Base-by-base conservation (phyloP, 2,888 invertebrate genomes). In the Hirtodrosophila trivittata region DNA sequence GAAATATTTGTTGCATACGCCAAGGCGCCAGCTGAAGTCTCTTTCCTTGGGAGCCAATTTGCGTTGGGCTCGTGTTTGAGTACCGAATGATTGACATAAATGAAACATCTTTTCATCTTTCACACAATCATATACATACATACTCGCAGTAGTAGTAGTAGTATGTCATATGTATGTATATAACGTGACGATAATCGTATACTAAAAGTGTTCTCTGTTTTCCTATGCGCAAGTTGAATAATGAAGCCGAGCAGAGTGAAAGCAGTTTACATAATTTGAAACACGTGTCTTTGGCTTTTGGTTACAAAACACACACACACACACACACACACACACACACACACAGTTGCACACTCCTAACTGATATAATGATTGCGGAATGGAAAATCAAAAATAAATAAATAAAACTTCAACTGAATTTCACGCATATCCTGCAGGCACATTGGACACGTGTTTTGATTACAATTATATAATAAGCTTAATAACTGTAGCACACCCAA, bases 401-500 rank as follows among this genome's bases (percentile, higher is more conserved):
- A 56, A 73, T 63, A 60, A 43, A 59, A 55, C 45, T 56, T 52
- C 28, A 58, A 64, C 47, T 37, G 59, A 58, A 74, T 66, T 60
- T 55, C 55, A 16, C 4, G 12, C 43, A 39, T 43, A 35, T 13
- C 16, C 21, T 25, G 8, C 46, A 38, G 38, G 43, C 49, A 42
- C 39, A 54, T 52, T 37, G 42, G 67, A 57, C 75, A 70, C 75
- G 77, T 81, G 74, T 54, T 70, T 74, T 65, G 70, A 66, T 67
- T 74, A 74, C 56, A 77, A 74, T 77, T 66, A 66, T 58, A 42
- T 69, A 81, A 77, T 73, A 47, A 69, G 66, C 74, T 77, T 77
- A 58, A 62, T 55, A 57, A 45, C 41, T 16, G 25, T 32, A 9
- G 21, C 28, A 32, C 38, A 60, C 35, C 9, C n/a, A 28, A 51